Percentiles rank a stretch among this genome's conserved stretches.
phyloP scores from a whole-genome alignment of 2,797 vertebrate genomes.

The Cirrhinus mrigala region DNA sequence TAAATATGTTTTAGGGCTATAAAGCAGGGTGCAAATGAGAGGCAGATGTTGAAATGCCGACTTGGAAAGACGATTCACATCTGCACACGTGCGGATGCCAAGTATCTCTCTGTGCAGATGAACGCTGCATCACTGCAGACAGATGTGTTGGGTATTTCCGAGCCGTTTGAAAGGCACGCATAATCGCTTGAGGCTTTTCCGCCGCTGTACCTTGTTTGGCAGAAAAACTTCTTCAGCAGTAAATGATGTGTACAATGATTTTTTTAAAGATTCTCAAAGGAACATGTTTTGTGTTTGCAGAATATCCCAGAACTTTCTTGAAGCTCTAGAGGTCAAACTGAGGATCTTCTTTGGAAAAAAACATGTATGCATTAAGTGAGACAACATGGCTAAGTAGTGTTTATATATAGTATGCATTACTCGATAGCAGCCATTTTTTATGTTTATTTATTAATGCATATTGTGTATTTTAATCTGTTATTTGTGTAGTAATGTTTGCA shows the following conservation, averaged over 20 bases:
- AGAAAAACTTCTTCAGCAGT: neutral
- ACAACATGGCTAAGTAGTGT: neutral
- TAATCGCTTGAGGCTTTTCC: neutral
- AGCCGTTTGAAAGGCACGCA: conserved; percentile 11
- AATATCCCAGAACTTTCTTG: conserved; percentile 7
- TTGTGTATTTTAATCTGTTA: neutral
- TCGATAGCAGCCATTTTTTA: neutral
- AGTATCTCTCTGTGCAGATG: conserved; percentile 33
- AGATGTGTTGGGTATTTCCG: conserved; percentile 33
- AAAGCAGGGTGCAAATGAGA: conserved; percentile 43
- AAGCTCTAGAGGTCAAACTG: neutral
- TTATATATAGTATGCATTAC: neutral
- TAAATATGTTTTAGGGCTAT: conserved; percentile 45
- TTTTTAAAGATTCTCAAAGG: conserved; percentile 4
- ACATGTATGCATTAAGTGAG: neutral
- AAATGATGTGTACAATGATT: conserved; percentile 4
- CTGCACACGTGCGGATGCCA: conserved; percentile 28
- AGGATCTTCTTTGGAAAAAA: neutral
- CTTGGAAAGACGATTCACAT: conserved; percentile 41
- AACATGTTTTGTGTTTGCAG: conserved; percentile 5
- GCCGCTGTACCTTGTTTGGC: neutral
- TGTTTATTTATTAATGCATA: neutral
- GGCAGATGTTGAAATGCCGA: conserved; percentile 43
- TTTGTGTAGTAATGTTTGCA: neutral
- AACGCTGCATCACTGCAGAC: conserved; percentile 43